Evolutionary conservation across 2,113 vertebrate genomes (phyloP), one percentile per base, ranked within the genome.

Genomic region (Hippocampus zosterae): DNA sequence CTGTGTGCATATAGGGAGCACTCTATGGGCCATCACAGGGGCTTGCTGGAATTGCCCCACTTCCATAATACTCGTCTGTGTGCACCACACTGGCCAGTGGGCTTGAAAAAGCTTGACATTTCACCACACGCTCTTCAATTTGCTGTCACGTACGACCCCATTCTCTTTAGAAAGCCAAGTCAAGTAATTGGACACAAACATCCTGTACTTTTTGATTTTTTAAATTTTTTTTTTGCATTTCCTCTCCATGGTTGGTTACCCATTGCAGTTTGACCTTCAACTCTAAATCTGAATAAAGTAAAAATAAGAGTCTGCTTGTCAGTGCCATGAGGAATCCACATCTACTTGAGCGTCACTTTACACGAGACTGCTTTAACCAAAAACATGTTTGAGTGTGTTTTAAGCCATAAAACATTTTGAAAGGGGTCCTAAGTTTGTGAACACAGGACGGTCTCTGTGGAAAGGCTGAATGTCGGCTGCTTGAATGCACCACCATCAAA

Each of bases 1-100:
- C 88, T 86, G 78, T 79, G 82, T 84, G 84, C 84, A 86, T 83
- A 88, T 84, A 84, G 79, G 83, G 76, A 88, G 78, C 84, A 81
- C 83, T 85, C 84, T 87, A 85, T 81, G 80, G 85, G 79, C 79
- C 75, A 83, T 89, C 83, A 84, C 80, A 82, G 75, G 70, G 85
- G 84, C 81, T 84, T 85, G 78, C 78, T 85, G 70, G 73, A 88
- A 86, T 79, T 85, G 85, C 85, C 84, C 81, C 81, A 83, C 83
- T 88, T 84, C 80, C 79, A 88, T 84, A 87, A 88, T 82, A 79
- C 84, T 50, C 52, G 73, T 72, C 84, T 86, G 77, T 88, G 83
- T 88, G 83, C 77, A 71, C 78, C 25, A 10, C 25, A 37, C 72
- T 44, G 84, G 74, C 72, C 87, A 82, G 67, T 80, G 60, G 79